Evolutionary conservation across 2,888 invertebrate species (phyloP), one percentile per base, ranked within the genome.

Genomic region (Stegana nigrithorax): DNA sequence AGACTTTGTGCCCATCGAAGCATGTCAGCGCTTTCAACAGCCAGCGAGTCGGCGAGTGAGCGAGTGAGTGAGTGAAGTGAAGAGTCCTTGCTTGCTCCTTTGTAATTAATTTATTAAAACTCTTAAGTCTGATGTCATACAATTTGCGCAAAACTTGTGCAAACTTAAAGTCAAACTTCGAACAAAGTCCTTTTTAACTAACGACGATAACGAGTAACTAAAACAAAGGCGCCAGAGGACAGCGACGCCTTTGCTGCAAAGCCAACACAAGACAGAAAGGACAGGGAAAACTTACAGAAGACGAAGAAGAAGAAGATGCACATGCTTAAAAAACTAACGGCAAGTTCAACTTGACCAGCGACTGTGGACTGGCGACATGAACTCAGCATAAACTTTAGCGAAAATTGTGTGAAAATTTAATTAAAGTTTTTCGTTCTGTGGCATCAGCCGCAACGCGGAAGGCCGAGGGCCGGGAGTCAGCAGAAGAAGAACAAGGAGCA

Each of bases 361-460:
- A 10, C 14, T 39, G 39, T 14, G 39, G 39, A 14, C 5, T 14
- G 14, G 14, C 39, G 14, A 10, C 6, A 39, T 14, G 39, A 17
- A 17, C n/a, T n/a, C 39, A 39, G 17, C 53, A 55, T 55, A 55
- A 55, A 55, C 21, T 55, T 55, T 32, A 12, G 25, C 63, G 65
- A 64, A 70, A 70, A 71, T 68, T 78, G 72, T 73, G 77, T 75
- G 75, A 66, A 75, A 79, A 79, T 76, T 76, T 76, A 76, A 76
- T 76, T 76, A 76, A 76, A 76, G 75, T 76, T 77, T 69, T 75
- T 78, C 77, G 78, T 44, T 45, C 68, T 78, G 73, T 75, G 59
- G 44, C 50, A n/a, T 10, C 53, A 55, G 19, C 12, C 21, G 21
- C 17, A 21, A 55, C 10, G 27, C 14, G 7, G 1, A 12, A 23